Evolutionary conservation across 1,140 invertebrate species (phyloP).

Genomic region (Dinothrombium tinctorium): DNA sequence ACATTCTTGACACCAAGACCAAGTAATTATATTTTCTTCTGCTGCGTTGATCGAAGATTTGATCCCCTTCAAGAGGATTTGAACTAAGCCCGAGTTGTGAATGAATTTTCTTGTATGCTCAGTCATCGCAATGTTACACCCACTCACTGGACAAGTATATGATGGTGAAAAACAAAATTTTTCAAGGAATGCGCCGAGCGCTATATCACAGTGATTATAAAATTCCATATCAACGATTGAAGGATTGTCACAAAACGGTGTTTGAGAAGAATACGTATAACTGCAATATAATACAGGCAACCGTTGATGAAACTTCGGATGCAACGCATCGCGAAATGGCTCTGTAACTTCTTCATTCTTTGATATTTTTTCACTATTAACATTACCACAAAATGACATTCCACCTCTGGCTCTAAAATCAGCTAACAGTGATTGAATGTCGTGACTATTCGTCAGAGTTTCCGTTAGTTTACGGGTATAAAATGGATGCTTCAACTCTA

Average conservation of each 20-base stretch:
- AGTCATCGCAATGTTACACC: constrained; percentile 56
- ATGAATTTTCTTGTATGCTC: constrained; percentile 66
- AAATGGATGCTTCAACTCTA: constrained; percentile 35
- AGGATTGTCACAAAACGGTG: constrained; percentile 67
- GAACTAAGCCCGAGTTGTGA: constrained; percentile 46
- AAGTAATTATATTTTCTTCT: constrained; percentile 40
- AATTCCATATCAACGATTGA: constrained; percentile 79
- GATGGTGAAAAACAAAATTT: constrained; percentile 40
- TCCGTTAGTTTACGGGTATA: background rate
- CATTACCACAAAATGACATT: constrained; percentile 16
- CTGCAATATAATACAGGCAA: constrained; percentile 76
- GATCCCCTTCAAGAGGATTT: constrained; percentile 34
- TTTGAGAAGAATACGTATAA: constrained; percentile 50
- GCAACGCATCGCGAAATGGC: constrained; percentile 42
- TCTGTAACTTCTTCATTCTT: background rate
- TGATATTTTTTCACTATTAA: constrained; percentile 4
- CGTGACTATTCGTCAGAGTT: constrained; percentile 13
- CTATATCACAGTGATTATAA: constrained; percentile 80
- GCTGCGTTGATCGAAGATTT: constrained; percentile 17
- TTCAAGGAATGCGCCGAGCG: constrained; percentile 75
- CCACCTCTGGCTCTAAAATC: constrained; percentile 64
- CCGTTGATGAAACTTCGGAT: constrained; percentile 62
- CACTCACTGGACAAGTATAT: constrained; percentile 55
- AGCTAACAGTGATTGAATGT: constrained; percentile 45
- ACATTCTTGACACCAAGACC: constrained; percentile 59